Evolutionary conservation across 2,888 invertebrate genomes (phyloP).

Genomic region (Leucophenga montana): DNA sequence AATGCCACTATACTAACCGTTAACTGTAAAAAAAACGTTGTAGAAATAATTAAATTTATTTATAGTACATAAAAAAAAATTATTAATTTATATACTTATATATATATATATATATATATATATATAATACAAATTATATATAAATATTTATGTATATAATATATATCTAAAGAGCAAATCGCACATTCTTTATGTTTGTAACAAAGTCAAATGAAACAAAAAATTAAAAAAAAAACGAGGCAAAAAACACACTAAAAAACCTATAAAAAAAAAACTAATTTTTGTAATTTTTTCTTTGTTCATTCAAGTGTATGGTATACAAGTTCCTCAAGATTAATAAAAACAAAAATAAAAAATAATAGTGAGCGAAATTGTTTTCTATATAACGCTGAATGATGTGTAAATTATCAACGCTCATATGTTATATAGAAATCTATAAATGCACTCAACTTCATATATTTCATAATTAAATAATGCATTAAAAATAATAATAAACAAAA

Average conservation of each 20-base stretch:
- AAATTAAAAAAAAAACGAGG: constrained; percentile 42
- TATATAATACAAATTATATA: constrained; percentile 50
- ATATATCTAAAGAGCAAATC: background rate
- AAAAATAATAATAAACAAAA: background rate
- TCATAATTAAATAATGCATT: constrained; percentile 46
- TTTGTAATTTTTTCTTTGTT: constrained; percentile 70
- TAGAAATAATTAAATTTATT: too few species aligned
- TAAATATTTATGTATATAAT: constrained; percentile 20
- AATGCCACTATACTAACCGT: too few species aligned
- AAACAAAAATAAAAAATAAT: constrained; percentile 46
- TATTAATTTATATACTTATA: too few species aligned
- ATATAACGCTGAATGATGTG: background rate
- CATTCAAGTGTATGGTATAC: constrained; percentile 79
- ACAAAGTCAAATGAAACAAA: constrained; percentile 29
- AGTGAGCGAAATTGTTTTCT: constrained; percentile 61
- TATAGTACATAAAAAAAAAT: too few species aligned
- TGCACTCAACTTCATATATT: constrained; percentile 57
- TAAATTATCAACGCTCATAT: background rate
- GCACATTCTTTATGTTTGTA: constrained; percentile 54
- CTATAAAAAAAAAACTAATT: constrained; percentile 51
- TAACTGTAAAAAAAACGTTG: too few species aligned
- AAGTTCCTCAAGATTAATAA: constrained; percentile 79
- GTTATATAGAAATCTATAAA: constrained; percentile 25
- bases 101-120: too few species aligned
- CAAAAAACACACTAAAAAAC: constrained; percentile 30